phyloP scores from a whole-genome alignment of 2,888 invertebrate species.

The Plebejus melissa region DNA sequence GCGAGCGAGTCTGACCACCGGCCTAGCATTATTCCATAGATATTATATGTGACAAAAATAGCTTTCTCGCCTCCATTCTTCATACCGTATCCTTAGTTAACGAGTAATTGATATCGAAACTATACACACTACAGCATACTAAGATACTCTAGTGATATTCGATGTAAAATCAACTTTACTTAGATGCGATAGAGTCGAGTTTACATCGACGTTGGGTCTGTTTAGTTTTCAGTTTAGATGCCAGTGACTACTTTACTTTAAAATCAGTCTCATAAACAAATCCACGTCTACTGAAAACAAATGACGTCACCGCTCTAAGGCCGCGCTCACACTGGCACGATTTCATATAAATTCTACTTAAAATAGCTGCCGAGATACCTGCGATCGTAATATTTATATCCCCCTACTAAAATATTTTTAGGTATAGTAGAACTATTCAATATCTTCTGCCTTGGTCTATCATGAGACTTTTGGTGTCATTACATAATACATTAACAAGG shows the following conservation, averaged over 20 bases:
- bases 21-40: conserved; percentile 53
- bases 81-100: conserved; percentile 55
- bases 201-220: conserved; percentile 4
- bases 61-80: conserved; percentile 60
- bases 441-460: too few relatives aligned
- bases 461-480: too few relatives aligned
- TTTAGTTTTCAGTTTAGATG: conserved; percentile 28
- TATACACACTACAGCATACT: conserved; percentile 38
- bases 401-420: too few relatives aligned
- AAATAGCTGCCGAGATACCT: not conserved
- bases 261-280: conserved; percentile 75
- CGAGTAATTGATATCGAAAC: conserved; percentile 48
- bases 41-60: conserved; percentile 74
- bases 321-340: not conserved
- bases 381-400: not conserved
- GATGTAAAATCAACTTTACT: not conserved
- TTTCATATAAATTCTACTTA: not conserved
- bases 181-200: conserved; percentile 25
- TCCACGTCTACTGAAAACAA: conserved; percentile 35
- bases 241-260: conserved; percentile 60
- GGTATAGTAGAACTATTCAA: too few relatives aligned
- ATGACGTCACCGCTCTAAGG: conserved; percentile 24
- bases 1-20: conserved; percentile 63
- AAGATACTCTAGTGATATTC: conserved; percentile 17
- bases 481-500: too few relatives aligned